Percentiles rank a stretch among this genome's conserved stretches.
Evolutionary conservation across 2,797 vertebrate genomes (phyloP).

Genomic region (Gymnothorax reevesii): DNA sequence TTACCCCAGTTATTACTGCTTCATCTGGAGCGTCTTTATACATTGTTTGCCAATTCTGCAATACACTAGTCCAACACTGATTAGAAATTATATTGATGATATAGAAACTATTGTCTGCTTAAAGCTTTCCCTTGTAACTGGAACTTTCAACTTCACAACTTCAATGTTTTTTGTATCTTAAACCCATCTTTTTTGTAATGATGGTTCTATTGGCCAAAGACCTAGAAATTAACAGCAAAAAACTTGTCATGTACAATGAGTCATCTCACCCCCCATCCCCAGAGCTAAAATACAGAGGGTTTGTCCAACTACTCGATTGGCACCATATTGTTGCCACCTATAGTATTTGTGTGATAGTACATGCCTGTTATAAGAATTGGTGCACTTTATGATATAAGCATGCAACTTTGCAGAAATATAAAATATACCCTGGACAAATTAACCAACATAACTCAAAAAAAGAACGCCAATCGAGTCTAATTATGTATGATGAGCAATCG

Average conservation of each 20-base stretch:
- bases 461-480: no score
- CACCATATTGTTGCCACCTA: no score
- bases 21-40: neutral
- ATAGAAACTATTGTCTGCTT: neutral
- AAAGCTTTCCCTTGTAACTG: neutral
- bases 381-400: no score
- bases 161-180: neutral
- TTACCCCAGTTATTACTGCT: neutral
- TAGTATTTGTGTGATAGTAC: no score
- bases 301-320: no score
- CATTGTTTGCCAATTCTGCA: neutral
- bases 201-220: neutral
- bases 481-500: no score
- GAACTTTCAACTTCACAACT: neutral
- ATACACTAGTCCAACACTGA: neutral
- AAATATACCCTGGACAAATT: no score
- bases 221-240: neutral
- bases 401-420: no score
- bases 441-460: no score
- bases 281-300: no score
- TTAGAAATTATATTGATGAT: neutral
- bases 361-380: no score
- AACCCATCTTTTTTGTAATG: neutral
- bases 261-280: no score
- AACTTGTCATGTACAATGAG: neutral